These are phyloP conservation scores for Urophycis tenuis DNA, from an alignment of 2,797 vertebrate genomes.

Conservation along the genomic window DNA sequence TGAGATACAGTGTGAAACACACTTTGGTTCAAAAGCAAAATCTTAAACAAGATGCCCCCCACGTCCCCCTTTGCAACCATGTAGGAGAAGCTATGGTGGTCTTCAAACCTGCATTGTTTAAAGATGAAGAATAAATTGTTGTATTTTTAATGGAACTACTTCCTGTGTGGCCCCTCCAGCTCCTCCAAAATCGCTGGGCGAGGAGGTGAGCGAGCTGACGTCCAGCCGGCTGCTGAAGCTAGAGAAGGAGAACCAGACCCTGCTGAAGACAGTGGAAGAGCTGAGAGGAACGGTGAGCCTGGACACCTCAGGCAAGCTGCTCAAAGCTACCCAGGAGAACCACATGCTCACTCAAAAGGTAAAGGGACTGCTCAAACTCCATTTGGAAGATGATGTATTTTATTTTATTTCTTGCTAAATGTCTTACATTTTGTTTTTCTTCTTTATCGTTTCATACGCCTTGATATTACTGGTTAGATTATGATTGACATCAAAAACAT, in stretches of 20 bases:
- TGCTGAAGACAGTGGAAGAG: constrained; percentile 89
- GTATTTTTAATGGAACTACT: background rate
- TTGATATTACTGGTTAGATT: background rate
- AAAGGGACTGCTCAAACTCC: constrained; percentile 18
- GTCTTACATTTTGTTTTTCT: background rate
- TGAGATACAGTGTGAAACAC: constrained; percentile 36
- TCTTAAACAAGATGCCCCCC: too few relatives aligned
- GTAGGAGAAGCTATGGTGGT: too few relatives aligned
- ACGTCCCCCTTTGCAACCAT: too few relatives aligned
- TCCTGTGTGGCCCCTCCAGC: constrained; percentile 56
- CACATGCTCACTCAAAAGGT: constrained; percentile 87
- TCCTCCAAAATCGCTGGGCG: constrained; percentile 90
- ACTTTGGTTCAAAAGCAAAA: constrained; percentile 39
- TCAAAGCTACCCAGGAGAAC: constrained; percentile 86
- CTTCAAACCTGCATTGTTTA: background rate
- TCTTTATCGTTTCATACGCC: background rate
- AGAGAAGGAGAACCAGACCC: constrained; percentile 96
- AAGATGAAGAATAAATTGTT: too few relatives aligned
- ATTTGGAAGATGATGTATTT: background rate
- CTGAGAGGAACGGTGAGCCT: constrained; percentile 72
- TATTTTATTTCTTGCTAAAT: background rate
- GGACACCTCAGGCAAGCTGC: constrained; percentile 70
- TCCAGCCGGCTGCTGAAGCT: constrained; percentile 91
- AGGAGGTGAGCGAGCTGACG: constrained; percentile 93
- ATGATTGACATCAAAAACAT: background rate